These are phyloP conservation scores for Blastobasis lacticolella DNA, from an alignment of 2,888 invertebrate genomes.

Conservation along the genomic window DNA sequence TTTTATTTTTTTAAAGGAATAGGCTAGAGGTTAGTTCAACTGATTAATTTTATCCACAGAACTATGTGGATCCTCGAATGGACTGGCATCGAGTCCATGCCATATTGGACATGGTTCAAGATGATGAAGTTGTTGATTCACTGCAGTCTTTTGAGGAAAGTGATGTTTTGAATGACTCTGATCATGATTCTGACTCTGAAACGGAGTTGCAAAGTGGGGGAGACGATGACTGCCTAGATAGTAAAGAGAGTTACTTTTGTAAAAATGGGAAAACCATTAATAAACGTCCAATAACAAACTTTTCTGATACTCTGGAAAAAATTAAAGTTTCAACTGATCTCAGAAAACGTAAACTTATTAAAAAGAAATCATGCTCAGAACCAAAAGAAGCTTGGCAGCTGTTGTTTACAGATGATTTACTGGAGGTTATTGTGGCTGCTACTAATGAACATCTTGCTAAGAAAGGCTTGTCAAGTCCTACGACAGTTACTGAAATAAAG, in stretches of 20 bases:
- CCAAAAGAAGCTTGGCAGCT: conserved; percentile 58
- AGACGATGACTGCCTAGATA: conserved; percentile 37
- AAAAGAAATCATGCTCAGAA: conserved; percentile 28
- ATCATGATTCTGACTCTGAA: conserved; percentile 60
- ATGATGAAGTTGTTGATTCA: conserved; percentile 57
- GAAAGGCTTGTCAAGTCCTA: conserved; percentile 23
- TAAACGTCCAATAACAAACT: conserved; percentile 34
- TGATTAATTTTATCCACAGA: conserved; percentile 69
- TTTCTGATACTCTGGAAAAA: conserved; percentile 24
- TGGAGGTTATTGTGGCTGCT: conserved; percentile 52
- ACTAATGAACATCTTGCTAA: conserved; percentile 53
- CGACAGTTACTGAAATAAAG: conserved; percentile 49
- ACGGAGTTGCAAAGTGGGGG: conserved; percentile 42
- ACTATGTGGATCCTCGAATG: conserved; percentile 64
- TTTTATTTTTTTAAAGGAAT: conserved; percentile 2
- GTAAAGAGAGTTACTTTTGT: conserved; percentile 45
- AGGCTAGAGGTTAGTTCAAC: conserved; percentile 51
- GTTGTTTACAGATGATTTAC: conserved; percentile 53
- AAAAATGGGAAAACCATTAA: conserved; percentile 40
- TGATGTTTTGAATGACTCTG: conserved; percentile 52
- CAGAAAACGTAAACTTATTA: conserved; percentile 33
- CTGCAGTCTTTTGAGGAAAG: conserved; percentile 55
- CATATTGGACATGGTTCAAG: conserved; percentile 62
- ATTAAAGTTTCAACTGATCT: conserved; percentile 29
- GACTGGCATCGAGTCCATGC: conserved; percentile 69